A percentile compares a stretch with the other conserved stretches of the same genome.
Evolutionary conservation across 1,140 invertebrate genomes (phyloP).

Genomic region (Neotoxoptera formosana): DNA sequence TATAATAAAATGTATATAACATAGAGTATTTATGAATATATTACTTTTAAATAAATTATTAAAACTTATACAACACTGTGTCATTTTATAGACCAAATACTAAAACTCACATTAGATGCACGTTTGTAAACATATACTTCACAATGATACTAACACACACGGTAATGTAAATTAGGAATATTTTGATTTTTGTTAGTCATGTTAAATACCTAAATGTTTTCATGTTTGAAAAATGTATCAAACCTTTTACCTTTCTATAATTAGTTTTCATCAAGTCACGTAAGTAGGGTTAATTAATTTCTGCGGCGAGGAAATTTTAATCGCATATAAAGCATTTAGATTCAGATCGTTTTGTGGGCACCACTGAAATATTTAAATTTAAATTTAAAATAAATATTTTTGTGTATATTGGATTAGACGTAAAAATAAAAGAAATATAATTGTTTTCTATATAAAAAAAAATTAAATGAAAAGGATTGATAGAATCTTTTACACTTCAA

Average conservation of each 20-base stretch:
- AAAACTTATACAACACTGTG: background rate
- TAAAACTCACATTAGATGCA: background rate
- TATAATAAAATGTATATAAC: too few relatives aligned
- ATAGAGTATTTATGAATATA: background rate
- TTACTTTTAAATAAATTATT: background rate
- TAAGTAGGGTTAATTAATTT: background rate
- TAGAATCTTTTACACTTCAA: too few relatives aligned
- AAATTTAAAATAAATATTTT: background rate
- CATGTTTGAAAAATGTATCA: background rate
- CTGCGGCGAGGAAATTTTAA: background rate
- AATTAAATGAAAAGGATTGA: background rate
- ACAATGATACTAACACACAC: background rate
- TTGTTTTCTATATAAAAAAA: background rate
- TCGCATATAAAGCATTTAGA: background rate
- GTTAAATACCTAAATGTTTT: background rate
- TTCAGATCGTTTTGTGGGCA: background rate
- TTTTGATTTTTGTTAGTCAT: background rate
- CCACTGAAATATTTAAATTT: background rate
- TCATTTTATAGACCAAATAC: background rate
- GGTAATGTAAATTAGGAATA: background rate
- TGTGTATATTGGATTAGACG: background rate
- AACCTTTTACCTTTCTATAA: background rate
- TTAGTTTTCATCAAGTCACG: conserved; percentile 28
- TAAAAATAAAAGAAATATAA: background rate
- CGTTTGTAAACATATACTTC: background rate